Percentiles rank a stretch among this genome's conserved stretches.
Evolutionary conservation across 2,888 invertebrate genomes (phyloP).

Genomic region (Clepsis dumicolana): DNA sequence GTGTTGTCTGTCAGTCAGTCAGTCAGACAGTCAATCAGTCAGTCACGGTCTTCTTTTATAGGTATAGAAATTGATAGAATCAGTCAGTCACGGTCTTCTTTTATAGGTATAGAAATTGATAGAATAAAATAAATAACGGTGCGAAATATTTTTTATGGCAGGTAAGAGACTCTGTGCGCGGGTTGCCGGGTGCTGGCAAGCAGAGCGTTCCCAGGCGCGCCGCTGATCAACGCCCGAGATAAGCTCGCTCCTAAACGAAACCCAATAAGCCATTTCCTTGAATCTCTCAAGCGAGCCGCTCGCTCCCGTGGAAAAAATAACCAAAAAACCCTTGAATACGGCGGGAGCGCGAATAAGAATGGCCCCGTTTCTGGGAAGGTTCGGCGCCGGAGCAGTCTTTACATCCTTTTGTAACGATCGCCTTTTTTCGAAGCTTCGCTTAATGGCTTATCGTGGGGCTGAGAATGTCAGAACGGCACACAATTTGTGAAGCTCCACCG

Average conservation of each 20-base stretch:
- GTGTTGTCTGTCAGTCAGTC: too few species aligned
- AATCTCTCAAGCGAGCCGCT: constrained; percentile 81
- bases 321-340: constrained; percentile 81
- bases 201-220: constrained; percentile 69
- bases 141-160: not conserved
- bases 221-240: constrained; percentile 75
- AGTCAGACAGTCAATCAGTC: too few species aligned
- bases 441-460: constrained; percentile 79
- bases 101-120: too few species aligned
- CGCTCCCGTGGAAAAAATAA: constrained; percentile 76
- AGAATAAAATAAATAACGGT: constrained; percentile 1
- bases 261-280: constrained; percentile 85
- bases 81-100: too few species aligned
- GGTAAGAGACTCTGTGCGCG: constrained; percentile 48
- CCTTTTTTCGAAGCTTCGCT: constrained; percentile 79
- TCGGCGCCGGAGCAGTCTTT: constrained; percentile 82
- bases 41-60: too few species aligned
- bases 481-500: constrained; percentile 53
- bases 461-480: constrained; percentile 61
- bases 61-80: too few species aligned
- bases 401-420: constrained; percentile 81
- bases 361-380: constrained; percentile 82
- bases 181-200: constrained; percentile 58
- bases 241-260: constrained; percentile 78
- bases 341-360: constrained; percentile 85